Base-by-base conservation (phyloP, 2,113 vertebrate genomes). In the Oryzias celebensis region DNA sequence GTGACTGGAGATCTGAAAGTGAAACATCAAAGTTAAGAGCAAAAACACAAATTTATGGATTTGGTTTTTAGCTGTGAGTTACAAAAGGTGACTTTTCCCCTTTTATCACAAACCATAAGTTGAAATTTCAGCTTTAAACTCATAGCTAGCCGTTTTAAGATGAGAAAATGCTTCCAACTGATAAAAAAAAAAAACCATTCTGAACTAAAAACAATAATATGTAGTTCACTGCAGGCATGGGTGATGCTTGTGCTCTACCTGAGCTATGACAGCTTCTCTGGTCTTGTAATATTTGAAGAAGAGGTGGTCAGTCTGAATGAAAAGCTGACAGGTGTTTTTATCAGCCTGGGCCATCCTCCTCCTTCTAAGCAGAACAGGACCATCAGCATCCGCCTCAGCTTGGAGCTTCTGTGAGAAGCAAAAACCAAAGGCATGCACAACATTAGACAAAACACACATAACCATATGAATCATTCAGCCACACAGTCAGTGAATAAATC, bases 261-360 rank as follows among this genome's bases (percentile, higher is more conserved):
- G 92, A 74, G 91, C 91, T 23, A 93, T 98, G 73, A 99, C 97
- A 31, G 97, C 96, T 89, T 99, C 97, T 73, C 96, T 93, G 58
- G 93, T 95, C 85, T 95, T 96, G 45, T 99, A 98, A 77, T 95
- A 94, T 66, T 94, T 96, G 84, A 58, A 98, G 86, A 99, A 99
- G 15, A 99, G 93, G 75, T 99, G 97, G 85, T 99, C 97, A 0
- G 97, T 98, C 87, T 99, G 97, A 82, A 99, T 98, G 73, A 97
- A 98, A 12, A 99, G 94, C 87, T 98, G 96, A 65, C 97, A 99
- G 0, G 97, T 99, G 85, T 99, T 98, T 76, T 93, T 98, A 87
- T 98, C 96, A 47, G 92, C 93, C 88, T 93, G 93, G 15, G 95
- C 90, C 72, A 96, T 96, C 86, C 97, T 94, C 69, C 89, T 96